Conservation (phyloP, 2,113 vertebrate genomes). For the Eupsittula cactorum region DNA sequence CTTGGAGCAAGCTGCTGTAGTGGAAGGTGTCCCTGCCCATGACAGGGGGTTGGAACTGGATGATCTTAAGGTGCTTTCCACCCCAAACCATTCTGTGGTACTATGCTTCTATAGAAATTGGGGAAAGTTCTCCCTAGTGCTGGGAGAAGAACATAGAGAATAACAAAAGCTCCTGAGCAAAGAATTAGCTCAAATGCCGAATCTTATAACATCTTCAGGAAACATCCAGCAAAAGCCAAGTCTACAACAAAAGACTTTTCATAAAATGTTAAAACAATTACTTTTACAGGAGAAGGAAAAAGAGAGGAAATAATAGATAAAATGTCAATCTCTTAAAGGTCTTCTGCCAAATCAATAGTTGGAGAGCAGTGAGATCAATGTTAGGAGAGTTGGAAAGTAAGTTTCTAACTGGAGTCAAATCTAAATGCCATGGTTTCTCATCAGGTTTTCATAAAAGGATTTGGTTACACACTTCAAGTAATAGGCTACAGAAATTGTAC, state of each 20-base stretch:
- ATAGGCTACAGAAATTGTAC: fast-evolving
- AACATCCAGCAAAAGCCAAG: neutral
- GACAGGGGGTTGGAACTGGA: neutral
- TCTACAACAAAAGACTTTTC: neutral
- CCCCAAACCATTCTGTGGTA: neutral
- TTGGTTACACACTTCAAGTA: neutral
- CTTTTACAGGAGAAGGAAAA: neutral
- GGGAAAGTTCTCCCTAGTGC: neutral
- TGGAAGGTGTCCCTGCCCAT: neutral
- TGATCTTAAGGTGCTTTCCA: neutral
- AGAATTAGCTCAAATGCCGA: neutral
- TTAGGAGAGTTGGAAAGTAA: neutral
- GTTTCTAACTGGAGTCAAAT: neutral
- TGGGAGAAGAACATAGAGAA: neutral
- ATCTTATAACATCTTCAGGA: neutral
- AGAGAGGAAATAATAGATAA: neutral
- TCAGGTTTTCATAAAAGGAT: fast-evolving
- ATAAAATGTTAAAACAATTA: conserved; percentile 14
- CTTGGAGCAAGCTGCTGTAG: neutral
- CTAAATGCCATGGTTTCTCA: neutral
- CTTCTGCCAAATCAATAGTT: neutral
- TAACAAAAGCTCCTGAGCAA: neutral
- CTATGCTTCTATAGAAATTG: neutral
- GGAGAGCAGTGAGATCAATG: neutral
- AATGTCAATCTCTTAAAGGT: conserved; percentile 15